These are phyloP conservation scores for Asbolus verrucosus DNA, from an alignment of 1,140 invertebrate species.

Conservation along the genomic window DNA sequence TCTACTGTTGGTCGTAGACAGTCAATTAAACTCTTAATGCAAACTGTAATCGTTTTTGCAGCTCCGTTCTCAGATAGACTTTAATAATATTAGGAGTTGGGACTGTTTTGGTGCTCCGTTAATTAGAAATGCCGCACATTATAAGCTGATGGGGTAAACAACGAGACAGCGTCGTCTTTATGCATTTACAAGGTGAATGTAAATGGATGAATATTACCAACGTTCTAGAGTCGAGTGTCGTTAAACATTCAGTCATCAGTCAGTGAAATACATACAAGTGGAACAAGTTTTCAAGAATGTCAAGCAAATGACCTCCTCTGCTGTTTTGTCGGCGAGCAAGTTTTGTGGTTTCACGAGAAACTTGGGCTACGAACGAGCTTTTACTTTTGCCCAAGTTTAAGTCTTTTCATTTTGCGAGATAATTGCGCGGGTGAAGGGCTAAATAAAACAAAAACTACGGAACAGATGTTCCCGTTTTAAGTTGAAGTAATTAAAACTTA, in stretches of 20 bases:
- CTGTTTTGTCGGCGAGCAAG: slow-evolving; percentile 18
- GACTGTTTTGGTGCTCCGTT: slow-evolving; percentile 2
- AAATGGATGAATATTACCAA: slow-evolving; percentile 23
- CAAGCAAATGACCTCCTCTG: slow-evolving; percentile 23
- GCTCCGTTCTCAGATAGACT: background rate
- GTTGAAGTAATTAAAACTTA: slow-evolving; percentile 33
- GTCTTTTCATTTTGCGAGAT: slow-evolving; percentile 36
- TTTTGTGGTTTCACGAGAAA: slow-evolving; percentile 22
- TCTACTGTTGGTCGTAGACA: too few relatives aligned
- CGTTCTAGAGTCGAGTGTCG: slow-evolving; percentile 1
- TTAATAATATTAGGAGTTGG: slow-evolving; percentile 8
- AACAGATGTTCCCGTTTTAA: slow-evolving; percentile 32
- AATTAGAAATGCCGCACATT: slow-evolving; percentile 29
- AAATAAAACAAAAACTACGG: slow-evolving; percentile 30
- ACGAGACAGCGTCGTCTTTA: background rate
- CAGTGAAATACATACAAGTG: too few relatives aligned
- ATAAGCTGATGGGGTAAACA: slow-evolving; percentile 20
- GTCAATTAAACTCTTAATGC: too few relatives aligned
- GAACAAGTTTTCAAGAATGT: slow-evolving; percentile 12
- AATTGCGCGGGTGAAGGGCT: slow-evolving; percentile 34
- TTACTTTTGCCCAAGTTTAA: slow-evolving; percentile 31
- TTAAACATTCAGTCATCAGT: slow-evolving; percentile 14
- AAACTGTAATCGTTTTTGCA: too few relatives aligned
- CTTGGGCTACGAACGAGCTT: slow-evolving; percentile 27
- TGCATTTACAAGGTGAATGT: slow-evolving; percentile 12